Conservation (phyloP, 1,140 invertebrate species). For the Cyclina sinensis region DNA sequence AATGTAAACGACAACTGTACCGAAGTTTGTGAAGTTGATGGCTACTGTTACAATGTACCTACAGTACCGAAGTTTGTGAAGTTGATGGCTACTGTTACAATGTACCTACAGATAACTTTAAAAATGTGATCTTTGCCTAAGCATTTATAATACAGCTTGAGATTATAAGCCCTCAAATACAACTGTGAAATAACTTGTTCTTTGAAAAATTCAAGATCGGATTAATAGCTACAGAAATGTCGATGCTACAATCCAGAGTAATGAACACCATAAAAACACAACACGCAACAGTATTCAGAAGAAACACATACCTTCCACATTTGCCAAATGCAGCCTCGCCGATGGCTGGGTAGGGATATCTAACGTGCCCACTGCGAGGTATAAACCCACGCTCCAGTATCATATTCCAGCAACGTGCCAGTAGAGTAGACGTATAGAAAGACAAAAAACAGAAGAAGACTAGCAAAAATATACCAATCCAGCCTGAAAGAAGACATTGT, state of each 20-base stretch:
- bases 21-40: slow-evolving; percentile 5
- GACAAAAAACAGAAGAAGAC: neutral
- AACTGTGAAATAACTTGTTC: too few relatives aligned
- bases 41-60: neutral
- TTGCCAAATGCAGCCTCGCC: slow-evolving; percentile 2
- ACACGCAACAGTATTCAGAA: too few relatives aligned
- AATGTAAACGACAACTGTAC: neutral
- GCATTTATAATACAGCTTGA: too few relatives aligned
- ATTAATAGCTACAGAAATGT: too few relatives aligned
- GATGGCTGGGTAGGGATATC: slow-evolving; percentile 5
- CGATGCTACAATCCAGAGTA: too few relatives aligned
- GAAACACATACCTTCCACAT: neutral
- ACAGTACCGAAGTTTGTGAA: too few relatives aligned
- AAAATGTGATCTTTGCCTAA: too few relatives aligned
- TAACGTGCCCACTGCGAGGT: neutral
- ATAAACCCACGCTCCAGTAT: neutral
- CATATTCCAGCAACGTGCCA: neutral
- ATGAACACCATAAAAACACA: too few relatives aligned
- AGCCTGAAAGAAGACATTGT: neutral
- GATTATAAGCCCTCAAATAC: too few relatives aligned
- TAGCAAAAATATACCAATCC: neutral
- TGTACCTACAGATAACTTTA: too few relatives aligned
- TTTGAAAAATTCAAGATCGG: too few relatives aligned
- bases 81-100: too few relatives aligned
- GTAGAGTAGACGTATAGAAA: neutral